Base-by-base conservation (phyloP, 2,113 vertebrate genomes). In the Vimba vimba region DNA sequence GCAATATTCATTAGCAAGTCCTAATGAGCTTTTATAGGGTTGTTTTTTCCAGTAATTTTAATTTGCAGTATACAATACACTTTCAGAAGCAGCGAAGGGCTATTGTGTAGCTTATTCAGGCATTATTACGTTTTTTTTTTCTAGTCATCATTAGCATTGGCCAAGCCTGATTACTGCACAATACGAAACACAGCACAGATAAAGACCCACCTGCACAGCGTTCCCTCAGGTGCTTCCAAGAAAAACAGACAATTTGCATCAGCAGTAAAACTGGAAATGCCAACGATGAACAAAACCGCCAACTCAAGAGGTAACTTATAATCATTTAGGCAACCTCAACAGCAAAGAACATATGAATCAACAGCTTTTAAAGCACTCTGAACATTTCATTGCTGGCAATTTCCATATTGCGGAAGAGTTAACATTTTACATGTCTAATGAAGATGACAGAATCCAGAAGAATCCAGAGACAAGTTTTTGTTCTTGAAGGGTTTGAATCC, bases 1-100 rank as follows among this genome's bases (percentile, higher is more conserved):
- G 73, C 85, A 86, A 76, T 86, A 83, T 86, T 83, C 71, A 86
- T 86, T 86, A 86, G 85, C 19, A 19, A 43, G 27, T 64, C 23
- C 59, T 86, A 82, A 86, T 82, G 62, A 77, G 73, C 59, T 39
- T 83, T 86, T 86, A 64, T 66, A 27, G 55, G 43, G 69, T 50
- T 52, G 43, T 68, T 76, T 86, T 82, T 76, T 59, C 71, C 73
- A 30, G 39, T 80, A 15, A 82, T 82, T 69, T 86, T 77, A 86
- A 50, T 82, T 62, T 66, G 55, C 39, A 55, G 69, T 30, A 82
- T 55, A 82, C 85, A 86, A 68, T 68, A 57, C 79, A 68, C n/a
- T 74, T 64, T 15, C 17, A 62, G 66, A 43, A 39, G 62, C 47
- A 85, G 57, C 17, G 75, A 27, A 82, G 60, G 43, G 43, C 64